Evolutionary conservation across 2,888 invertebrate genomes (phyloP), one percentile per base, ranked within the genome.

Genomic region (Eurytoma adleriae): DNA sequence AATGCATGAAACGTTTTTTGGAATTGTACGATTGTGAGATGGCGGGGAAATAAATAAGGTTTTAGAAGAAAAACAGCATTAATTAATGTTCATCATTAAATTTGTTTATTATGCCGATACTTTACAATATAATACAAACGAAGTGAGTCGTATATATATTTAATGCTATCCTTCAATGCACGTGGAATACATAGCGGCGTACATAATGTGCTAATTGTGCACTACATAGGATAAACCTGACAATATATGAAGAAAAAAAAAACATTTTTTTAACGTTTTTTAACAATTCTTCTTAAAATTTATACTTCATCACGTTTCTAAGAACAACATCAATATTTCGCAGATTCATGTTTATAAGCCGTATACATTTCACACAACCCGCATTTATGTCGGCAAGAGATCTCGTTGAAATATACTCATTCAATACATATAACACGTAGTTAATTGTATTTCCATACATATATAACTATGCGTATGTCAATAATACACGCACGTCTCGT

Each of bases 101-200:
- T 83, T 87, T 84, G 18, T 88, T 89, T 89, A 89, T 89, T 89
- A 86, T 88, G 87, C 88, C 86, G 85, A 83, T 88, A 88, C 87
- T 90, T 87, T 89, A 89, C 89, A 89, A 86, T 89, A 89, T 89
- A 87, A 89, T 90, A 89, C 89, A 89, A 88, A 87, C 86, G 82
- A 88, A 86, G 86, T 85, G 85, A 86, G 83, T 84, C 82, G 84
- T 84, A 83, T 73, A 57, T 48, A 69, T 64, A 48, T 72, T 67
- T 67, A 84, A 80, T 83, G 62, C 78, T 81, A 61, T 82, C 62
- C 76, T 52, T 76, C 68, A 79, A 79, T 70, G 76, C 76, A 50
- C 64, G 27, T 77, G 74, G 57, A n/a, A 77, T 66, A 79, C 50
- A 68, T 80, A 77, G 61, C 54, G 67, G 62, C 62, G 40, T 82